Evolutionary conservation across 2,888 invertebrate genomes (phyloP).

Genomic region (Tachina grossa): DNA sequence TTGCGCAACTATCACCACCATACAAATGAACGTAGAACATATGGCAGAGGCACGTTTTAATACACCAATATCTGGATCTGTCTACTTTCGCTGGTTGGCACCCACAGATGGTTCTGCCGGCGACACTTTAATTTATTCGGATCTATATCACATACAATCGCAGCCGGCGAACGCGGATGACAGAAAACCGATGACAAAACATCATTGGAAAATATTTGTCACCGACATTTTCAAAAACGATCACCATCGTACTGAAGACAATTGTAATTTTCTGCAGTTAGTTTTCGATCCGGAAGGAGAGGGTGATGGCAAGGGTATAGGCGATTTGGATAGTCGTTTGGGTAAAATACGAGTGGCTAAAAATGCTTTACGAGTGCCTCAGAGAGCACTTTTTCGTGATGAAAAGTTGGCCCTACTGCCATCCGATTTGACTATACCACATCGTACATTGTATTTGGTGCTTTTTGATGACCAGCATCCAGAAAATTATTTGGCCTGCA

Average conservation of each 20-base stretch:
- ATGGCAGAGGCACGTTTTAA: constrained; percentile 90
- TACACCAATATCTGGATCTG: constrained; percentile 89
- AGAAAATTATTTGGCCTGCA: constrained; percentile 91
- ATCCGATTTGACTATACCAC: constrained; percentile 89
- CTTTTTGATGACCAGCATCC: constrained; percentile 90
- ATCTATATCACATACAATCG: constrained; percentile 88
- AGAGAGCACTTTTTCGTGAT: constrained; percentile 86
- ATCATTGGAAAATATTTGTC: constrained; percentile 94
- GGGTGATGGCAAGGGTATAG: constrained; percentile 87
- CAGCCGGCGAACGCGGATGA: constrained; percentile 78
- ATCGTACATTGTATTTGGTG: constrained; percentile 91
- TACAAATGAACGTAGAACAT: constrained; percentile 89
- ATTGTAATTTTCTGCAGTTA: constrained; percentile 92
- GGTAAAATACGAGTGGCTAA: constrained; percentile 90
- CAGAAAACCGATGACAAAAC: constrained; percentile 84
- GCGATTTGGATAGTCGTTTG: constrained; percentile 90
- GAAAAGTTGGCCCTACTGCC: constrained; percentile 88
- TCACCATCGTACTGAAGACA: constrained; percentile 87
- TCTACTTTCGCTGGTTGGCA: constrained; percentile 89
- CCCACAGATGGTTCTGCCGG: constrained; percentile 84
- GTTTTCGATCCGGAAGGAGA: constrained; percentile 92
- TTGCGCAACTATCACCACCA: constrained; percentile 88
- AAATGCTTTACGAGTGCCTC: constrained; percentile 84
- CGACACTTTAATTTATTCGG: constrained; percentile 90
- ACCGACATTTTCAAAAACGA: constrained; percentile 93